These are phyloP conservation scores for Miniopterus natalensis DNA, from an alignment of 2,113 vertebrate species.

Conservation along the genomic window DNA sequence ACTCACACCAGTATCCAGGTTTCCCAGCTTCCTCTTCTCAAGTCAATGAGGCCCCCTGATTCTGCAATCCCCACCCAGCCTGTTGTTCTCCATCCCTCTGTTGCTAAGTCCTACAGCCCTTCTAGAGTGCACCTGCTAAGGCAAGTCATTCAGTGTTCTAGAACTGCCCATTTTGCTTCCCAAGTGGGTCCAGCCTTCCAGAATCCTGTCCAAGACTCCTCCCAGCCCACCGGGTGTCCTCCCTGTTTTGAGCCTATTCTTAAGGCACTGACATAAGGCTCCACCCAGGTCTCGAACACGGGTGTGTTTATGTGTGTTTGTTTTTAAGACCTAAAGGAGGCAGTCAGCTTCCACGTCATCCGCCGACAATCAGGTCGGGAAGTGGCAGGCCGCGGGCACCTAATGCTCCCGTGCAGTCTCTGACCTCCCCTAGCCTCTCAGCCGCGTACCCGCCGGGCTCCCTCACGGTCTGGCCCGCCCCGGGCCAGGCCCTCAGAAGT, in stretches of 20 bases:
- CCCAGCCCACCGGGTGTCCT: background rate
- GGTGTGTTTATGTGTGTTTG: background rate
- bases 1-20: background rate
- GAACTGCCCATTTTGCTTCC: background rate
- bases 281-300: background rate
- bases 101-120: background rate
- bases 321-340: background rate
- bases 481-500: background rate
- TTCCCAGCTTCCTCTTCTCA: background rate
- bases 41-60: background rate
- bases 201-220: background rate
- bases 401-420: background rate
- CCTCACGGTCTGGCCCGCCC: background rate
- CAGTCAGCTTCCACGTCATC: background rate
- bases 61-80: conserved; percentile 4
- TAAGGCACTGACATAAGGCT: background rate
- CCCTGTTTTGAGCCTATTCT: background rate
- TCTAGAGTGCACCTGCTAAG: background rate
- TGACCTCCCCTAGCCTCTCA: background rate
- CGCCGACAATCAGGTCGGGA: background rate
- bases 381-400: background rate
- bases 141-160: background rate
- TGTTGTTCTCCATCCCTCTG: background rate
- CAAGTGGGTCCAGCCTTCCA: background rate
- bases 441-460: background rate